These are phyloP conservation scores for Candoia aspera DNA, from an alignment of 2,113 vertebrate species.

Conservation along the genomic window DNA sequence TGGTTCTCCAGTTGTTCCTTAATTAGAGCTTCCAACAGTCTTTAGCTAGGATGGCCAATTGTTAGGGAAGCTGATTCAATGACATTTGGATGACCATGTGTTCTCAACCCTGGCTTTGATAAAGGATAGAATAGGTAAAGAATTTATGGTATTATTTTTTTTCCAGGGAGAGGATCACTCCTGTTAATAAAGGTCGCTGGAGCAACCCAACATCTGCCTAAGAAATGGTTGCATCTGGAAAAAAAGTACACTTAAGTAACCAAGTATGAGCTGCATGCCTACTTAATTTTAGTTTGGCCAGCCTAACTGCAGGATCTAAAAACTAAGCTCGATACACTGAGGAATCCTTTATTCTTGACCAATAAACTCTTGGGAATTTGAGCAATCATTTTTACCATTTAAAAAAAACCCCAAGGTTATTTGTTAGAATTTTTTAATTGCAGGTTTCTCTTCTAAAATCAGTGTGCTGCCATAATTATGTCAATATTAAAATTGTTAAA, in stretches of 20 bases:
- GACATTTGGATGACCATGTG: background rate
- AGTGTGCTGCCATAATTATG: background rate
- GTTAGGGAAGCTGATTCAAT: background rate
- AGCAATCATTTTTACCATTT: fast-evolving
- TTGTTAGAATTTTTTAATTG: background rate
- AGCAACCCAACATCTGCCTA: background rate
- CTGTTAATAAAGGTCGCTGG: conserved; percentile 43
- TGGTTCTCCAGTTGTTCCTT: background rate
- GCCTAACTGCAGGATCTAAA: background rate
- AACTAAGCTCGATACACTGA: background rate
- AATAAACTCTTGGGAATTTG: background rate
- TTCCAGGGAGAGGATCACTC: conserved; percentile 65
- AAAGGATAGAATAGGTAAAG: background rate
- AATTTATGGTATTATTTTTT: conserved; percentile 29
- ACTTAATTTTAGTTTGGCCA: background rate
- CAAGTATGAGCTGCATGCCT: background rate
- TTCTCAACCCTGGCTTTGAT: background rate
- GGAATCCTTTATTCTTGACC: background rate
- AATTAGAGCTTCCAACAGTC: background rate
- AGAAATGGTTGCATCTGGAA: background rate
- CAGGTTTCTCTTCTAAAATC: background rate
- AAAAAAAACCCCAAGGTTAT: background rate
- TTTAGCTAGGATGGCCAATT: background rate
- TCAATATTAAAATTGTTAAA: background rate
- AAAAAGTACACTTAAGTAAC: background rate